Base-by-base conservation (phyloP, 2,888 invertebrate species). In the Spialia ferax region DNA sequence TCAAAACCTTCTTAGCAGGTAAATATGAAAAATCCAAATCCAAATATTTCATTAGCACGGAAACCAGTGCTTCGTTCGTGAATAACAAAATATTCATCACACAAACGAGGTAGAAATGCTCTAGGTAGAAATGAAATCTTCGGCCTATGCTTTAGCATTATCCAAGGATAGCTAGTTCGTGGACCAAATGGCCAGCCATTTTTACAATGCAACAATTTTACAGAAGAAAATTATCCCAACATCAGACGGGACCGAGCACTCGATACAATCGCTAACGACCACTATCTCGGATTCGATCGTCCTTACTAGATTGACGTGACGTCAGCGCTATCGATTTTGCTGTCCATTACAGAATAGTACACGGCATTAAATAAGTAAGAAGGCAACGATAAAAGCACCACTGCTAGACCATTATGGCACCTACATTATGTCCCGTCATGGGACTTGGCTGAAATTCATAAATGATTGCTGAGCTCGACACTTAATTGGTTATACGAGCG, bases 241-340 rank as follows among this genome's bases (percentile, higher is more conserved):
- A 29, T 54, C 42, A 13, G 23, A 52, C 52, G 3, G 45, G 15
- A 38, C 38, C 20, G 18, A 35, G 29, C 20, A 26, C 45, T 45
- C 32, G 55, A 48, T 55, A 55, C 8, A 32, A 67, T 61, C 55
- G 48, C 20, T 67, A 61, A 32, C 45, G 56, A 55, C 45, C 6
- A 20, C 38, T 65, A 64, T 69, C 69, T 32, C 52, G 23, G 26
- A 54, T 68, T 64, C 62, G 63, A 66, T 68, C 68, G 65, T 60
- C 54, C 63, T 63, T 59, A 60, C 59, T 38, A 45, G 59, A 59
- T 45, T 56, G 62, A 45, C 45, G 65, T 73, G 71, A 73, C 73
- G 73, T 72, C 71, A 60, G 22, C 18, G 23, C 42, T 23, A 71
- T 73, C 72, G 73, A 73, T 71, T 71, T 68, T 48, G 11, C 63